Evolutionary conservation across 2,113 vertebrate species (phyloP).

Genomic region (Dunckerocampus dactyliophorus): DNA sequence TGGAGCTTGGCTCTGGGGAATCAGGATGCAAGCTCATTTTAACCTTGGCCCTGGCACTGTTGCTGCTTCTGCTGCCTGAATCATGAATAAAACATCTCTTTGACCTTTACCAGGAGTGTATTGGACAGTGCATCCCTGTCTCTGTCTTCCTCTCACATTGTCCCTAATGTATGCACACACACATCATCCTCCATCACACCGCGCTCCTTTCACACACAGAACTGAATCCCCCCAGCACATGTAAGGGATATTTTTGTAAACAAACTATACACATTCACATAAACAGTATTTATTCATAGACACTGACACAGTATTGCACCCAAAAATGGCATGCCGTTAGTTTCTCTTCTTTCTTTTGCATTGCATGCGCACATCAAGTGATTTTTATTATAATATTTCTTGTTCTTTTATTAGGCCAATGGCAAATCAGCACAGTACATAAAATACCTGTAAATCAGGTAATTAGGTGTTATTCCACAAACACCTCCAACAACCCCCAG

Average conservation of each 20-base stretch:
- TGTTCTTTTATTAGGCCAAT: constrained; percentile 1
- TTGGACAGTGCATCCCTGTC: constrained; percentile 69
- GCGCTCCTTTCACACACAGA: constrained; percentile 18
- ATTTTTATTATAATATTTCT: background rate
- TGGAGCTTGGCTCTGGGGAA: constrained; percentile 55
- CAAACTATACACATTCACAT: constrained; percentile 3
- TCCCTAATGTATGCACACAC: constrained; percentile 44
- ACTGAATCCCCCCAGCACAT: constrained; percentile 4
- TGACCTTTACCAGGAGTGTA: constrained; percentile 74
- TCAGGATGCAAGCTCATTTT: constrained; percentile 60
- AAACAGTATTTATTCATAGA: constrained; percentile 1
- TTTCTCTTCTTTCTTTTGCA: constrained; percentile 2
- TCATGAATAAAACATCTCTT: constrained; percentile 76
- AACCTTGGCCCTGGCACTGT: constrained; percentile 66
- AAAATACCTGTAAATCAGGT: constrained; percentile 13
- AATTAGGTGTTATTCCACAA: constrained; percentile 21
- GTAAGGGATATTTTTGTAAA: constrained; percentile 6
- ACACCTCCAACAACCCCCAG: constrained; percentile 23
- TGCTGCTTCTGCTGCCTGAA: constrained; percentile 49
- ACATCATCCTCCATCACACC: constrained; percentile 37
- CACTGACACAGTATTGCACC: background rate
- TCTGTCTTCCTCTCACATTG: constrained; percentile 50
- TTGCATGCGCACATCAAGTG: background rate
- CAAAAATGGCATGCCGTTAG: background rate
- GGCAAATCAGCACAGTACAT: constrained; percentile 5